Evolutionary conservation across 2,888 invertebrate species (phyloP).

Genomic region (Hemithea aestivaria): DNA sequence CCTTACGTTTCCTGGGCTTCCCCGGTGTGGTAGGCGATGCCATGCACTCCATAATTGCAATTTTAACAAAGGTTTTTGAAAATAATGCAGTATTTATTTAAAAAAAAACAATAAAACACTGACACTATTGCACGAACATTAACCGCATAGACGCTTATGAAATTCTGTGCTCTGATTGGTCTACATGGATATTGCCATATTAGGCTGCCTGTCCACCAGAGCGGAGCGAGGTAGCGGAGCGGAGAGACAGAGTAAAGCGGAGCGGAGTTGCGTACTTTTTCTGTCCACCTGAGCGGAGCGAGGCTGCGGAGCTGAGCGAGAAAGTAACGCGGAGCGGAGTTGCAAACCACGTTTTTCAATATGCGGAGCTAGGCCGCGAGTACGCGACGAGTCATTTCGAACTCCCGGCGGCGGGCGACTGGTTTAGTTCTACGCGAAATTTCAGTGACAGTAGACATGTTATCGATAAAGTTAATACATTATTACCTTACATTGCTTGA

Average conservation of each 20-base stretch:
- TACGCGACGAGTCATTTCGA: slow-evolving; percentile 5
- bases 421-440: too few species aligned
- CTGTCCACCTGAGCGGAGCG: slow-evolving; percentile 5
- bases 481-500: too few species aligned
- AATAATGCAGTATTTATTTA: too few species aligned
- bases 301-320: slow-evolving; percentile 1
- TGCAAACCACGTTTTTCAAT: slow-evolving; percentile 2
- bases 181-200: background rate
- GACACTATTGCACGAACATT: too few species aligned
- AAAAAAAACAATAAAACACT: too few species aligned
- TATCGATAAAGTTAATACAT: too few species aligned
- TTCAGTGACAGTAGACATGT: too few species aligned
- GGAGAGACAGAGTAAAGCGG: slow-evolving; percentile 2
- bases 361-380: slow-evolving; percentile 7
- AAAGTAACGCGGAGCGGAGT: background rate
- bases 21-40: background rate
- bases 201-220: slow-evolving; percentile 1
- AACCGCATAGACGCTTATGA: too few species aligned
- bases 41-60: background rate
- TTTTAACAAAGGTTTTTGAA: too few species aligned
- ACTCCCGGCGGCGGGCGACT: slow-evolving; percentile 4
- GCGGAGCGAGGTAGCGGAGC: slow-evolving; percentile 4
- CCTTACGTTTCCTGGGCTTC: background rate
- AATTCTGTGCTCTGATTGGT: too few species aligned
- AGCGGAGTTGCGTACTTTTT: slow-evolving; percentile 2